Base-by-base conservation (phyloP, 1,140 invertebrate genomes). In the Drosophila nasuta region DNA sequence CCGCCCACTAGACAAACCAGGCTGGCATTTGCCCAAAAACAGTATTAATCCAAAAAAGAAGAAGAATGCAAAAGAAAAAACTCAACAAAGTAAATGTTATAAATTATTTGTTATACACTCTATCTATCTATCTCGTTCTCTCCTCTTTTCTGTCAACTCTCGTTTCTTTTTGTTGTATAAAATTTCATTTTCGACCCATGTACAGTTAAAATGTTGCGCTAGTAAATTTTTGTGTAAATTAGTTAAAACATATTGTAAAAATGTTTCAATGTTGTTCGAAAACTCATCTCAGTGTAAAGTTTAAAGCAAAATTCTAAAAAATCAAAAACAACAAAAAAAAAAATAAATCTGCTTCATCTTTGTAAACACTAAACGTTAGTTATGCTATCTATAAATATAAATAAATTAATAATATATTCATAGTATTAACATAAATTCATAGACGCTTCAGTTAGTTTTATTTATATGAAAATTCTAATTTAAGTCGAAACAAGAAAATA, bases 211-310 rank as follows among this genome's bases (percentile, higher is more conserved):
- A 67, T 38, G n/a, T 66, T 72, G 48, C n/a, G 28, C 63, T 72
- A 85, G 78, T 71, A 63, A 81, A 82, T 79, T 79, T 25, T 57
- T 62, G 68, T 75, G 56, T 88, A 78, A 64, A 75, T 81, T 81
- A 88, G 68, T 71, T 67, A 77, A 85, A 75, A 75, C 72, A 76
- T 82, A 90, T 80, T 90, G 82, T 81, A 89, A 75, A 83, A 70
- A 77, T 79, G 70, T 91, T 91, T 86, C 57, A 81, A 65, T 91
- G 79, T 88, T 88, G 74, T 91, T 88, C 71, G 64, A 69, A 85
- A 91, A 80, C 83, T 79, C 85, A 89, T 91, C 89, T 91, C 88
- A 91, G 88, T 91, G 88, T 91, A 88, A 89, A 87, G 58, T 77
- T 82, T 54, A 77, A 88, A 56, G 35, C 51, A 49, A 81, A 79